Percentiles rank a stretch among this genome's conserved stretches.
phyloP scores from a whole-genome alignment of 2,797 vertebrate genomes.

The Tapirus indicus region DNA sequence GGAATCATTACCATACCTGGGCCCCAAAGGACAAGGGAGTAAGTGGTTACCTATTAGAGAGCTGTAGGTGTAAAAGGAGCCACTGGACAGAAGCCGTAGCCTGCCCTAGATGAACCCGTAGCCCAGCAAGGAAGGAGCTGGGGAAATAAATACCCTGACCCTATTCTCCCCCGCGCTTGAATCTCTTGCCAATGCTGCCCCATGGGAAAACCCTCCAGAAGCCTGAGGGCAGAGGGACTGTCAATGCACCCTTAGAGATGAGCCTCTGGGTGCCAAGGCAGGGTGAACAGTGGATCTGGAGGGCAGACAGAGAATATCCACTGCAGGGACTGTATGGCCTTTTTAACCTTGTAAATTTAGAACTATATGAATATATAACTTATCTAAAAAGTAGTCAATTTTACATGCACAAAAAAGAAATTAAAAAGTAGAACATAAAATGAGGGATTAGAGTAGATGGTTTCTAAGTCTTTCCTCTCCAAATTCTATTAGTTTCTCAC shows the following conservation, averaged over 20 bases:
- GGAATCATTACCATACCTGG: background rate
- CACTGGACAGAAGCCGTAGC: background rate
- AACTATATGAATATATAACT: background rate
- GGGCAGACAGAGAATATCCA: background rate
- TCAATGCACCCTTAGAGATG: background rate
- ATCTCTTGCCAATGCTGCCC: background rate
- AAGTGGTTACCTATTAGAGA: background rate
- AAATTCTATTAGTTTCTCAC: background rate
- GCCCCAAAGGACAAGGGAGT: background rate
- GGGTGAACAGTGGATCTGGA: background rate
- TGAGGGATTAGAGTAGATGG: background rate
- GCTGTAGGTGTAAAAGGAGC: background rate
- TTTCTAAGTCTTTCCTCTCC: background rate
- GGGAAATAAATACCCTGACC: background rate
- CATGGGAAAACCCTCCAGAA: background rate
- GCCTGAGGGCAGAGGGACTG: background rate
- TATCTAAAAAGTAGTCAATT: background rate
- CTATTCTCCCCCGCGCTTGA: background rate
- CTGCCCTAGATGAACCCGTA: background rate
- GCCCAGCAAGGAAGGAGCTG: background rate
- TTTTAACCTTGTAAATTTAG: background rate
- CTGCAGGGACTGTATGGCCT: background rate
- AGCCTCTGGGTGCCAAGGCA: background rate
- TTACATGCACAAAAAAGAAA: background rate
- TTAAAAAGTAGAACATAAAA: constrained; percentile 12